phyloP scores from a whole-genome alignment of 2,113 vertebrate species.

The Dascyllus trimaculatus region DNA sequence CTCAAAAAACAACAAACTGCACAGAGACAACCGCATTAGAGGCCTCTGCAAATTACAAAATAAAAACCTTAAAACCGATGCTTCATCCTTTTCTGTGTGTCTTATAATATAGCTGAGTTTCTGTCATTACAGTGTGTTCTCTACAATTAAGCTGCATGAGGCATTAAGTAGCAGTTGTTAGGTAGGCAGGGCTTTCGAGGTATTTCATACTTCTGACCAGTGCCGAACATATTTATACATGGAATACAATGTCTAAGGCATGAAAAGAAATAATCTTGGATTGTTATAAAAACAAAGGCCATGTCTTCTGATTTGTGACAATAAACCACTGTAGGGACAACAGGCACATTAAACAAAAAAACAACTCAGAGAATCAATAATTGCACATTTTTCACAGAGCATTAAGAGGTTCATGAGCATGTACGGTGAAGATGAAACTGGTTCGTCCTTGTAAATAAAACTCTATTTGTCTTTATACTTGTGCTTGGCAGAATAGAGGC shows the following conservation, averaged over 20 bases:
- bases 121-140: conserved; percentile 55
- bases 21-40: conserved; percentile 17
- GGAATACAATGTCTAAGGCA: conserved; percentile 43
- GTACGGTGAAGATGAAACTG: conserved; percentile 20
- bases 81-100: background rate
- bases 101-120: conserved; percentile 22
- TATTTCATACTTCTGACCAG: conserved; percentile 73
- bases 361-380: conserved; percentile 2
- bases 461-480: conserved; percentile 43
- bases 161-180: conserved; percentile 60
- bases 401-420: conserved; percentile 13
- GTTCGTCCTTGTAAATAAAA: conserved; percentile 12
- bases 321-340: conserved; percentile 14
- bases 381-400: conserved; percentile 46
- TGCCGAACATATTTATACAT: conserved; percentile 49
- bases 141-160: conserved; percentile 54
- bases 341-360: conserved; percentile 9
- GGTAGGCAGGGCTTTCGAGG: conserved; percentile 72
- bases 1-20: conserved; percentile 40
- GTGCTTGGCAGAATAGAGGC: conserved; percentile 49
- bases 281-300: conserved; percentile 13
- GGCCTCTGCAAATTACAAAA: conserved; percentile 22
- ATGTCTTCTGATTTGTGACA: background rate
- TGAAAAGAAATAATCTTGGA: conserved; percentile 23
- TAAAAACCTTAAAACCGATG: conserved; percentile 11